A percentile compares a stretch with the other conserved stretches of the same genome.
Conservation (phyloP, 2,797 vertebrate genomes). For the Carcharodon carcharias region DNA sequence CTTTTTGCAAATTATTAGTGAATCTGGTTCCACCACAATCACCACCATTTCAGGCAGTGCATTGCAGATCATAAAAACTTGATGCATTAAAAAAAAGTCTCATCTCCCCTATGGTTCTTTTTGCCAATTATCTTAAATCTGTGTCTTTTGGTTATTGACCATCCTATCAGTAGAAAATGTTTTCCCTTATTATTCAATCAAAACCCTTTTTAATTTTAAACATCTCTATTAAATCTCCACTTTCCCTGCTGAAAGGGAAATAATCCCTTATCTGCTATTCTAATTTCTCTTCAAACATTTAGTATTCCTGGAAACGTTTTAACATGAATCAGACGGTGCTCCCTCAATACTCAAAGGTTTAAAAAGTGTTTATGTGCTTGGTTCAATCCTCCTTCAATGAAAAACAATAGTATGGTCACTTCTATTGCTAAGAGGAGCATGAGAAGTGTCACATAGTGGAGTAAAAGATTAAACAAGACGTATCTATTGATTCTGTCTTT, state of each 20-base stretch:
- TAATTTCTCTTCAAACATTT: neutral
- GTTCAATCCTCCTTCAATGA: neutral
- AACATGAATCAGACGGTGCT: neutral
- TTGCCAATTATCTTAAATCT: neutral
- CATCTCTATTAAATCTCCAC: neutral
- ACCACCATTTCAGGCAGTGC: neutral
- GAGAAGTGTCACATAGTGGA: constrained; percentile 7
- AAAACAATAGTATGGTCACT: neutral
- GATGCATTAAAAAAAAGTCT: neutral
- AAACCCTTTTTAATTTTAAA: neutral
- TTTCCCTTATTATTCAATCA: neutral
- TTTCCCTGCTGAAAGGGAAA: neutral
- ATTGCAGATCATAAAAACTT: neutral
- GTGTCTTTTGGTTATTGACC: neutral
- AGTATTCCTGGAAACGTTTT: neutral
- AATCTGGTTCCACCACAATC: neutral
- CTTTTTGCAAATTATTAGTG: neutral
- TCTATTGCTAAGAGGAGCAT: neutral
- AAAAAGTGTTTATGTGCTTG: neutral
- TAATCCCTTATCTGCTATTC: neutral
- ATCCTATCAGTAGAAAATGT: neutral
- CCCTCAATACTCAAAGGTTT: no score
- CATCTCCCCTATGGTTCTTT: neutral
- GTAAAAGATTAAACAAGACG: constrained; percentile 47
- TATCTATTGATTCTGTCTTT: constrained; percentile 49